phyloP scores from a whole-genome alignment of 2,113 vertebrate genomes.

The Danio rerio region GRCz12tu NC_133180.1:30085501-30086000 shows the following conservation, averaged over 20 bases:
- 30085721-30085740: slow-evolving; percentile 32
- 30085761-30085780: slow-evolving; percentile 38
- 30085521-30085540: not conserved
- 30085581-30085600: not conserved
- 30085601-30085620: not conserved
- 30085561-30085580: not conserved
- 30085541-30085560: not conserved
- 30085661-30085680: slow-evolving; percentile 4
- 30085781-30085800: slow-evolving; percentile 51
- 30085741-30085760: slow-evolving; percentile 41
- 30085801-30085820: slow-evolving; percentile 39
- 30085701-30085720: slow-evolving; percentile 42
- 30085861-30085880: slow-evolving; percentile 5
- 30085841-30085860: slow-evolving; percentile 25
- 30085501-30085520: not conserved
- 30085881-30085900: slow-evolving; percentile 2
- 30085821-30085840: slow-evolving; percentile 46
- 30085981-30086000: not conserved
- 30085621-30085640: not conserved
- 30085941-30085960: not conserved
- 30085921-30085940: not conserved
- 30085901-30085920: not conserved
- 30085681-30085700: slow-evolving; percentile 29
- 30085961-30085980: not conserved
- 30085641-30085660: not conserved